A percentile compares a stretch with the other conserved stretches of the same genome.
Evolutionary conservation across 2,888 invertebrate species (phyloP).

Genomic region (Lasioglossum lativentre): DNA sequence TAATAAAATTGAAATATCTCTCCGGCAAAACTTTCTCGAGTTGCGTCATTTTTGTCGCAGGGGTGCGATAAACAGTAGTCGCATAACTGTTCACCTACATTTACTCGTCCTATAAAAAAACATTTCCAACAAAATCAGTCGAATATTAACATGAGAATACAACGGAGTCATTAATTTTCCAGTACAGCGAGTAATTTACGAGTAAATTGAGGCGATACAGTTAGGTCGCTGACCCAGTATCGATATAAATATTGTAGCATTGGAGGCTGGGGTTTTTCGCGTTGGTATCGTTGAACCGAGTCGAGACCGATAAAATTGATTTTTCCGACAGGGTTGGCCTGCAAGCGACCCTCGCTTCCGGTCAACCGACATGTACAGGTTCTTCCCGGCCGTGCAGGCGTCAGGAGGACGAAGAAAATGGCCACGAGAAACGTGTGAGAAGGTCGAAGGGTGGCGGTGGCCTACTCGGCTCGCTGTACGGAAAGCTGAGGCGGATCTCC

Average conservation of each 20-base stretch:
- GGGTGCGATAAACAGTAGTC: background rate
- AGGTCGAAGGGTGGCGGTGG: constrained; percentile 63
- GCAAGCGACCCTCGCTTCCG: constrained; percentile 77
- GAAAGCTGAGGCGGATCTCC: constrained; percentile 68
- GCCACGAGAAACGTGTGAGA: constrained; percentile 69
- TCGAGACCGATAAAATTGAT: constrained; percentile 2
- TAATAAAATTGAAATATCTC: too few relatives aligned
- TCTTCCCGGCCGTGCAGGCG: constrained; percentile 67
- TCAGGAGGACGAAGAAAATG: constrained; percentile 64
- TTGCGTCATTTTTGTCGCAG: background rate
- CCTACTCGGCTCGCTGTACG: constrained; percentile 54
- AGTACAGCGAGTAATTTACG: background rate
- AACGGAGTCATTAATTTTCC: background rate
- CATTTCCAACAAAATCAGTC: background rate
- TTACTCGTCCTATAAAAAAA: too few relatives aligned
- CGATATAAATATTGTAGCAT: background rate
- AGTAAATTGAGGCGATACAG: background rate
- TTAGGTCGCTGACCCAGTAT: background rate
- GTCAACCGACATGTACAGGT: constrained; percentile 82
- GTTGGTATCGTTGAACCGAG: background rate
- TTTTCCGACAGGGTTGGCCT: constrained; percentile 65
- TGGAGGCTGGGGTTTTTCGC: background rate
- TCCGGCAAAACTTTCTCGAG: background rate
- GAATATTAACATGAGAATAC: background rate
- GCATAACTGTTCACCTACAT: background rate